Percentiles rank a stretch among this genome's conserved stretches.
These are phyloP conservation scores for Drosophila kohkoa DNA, from an alignment of 1,140 invertebrate genomes.

Conservation along the genomic window DNA sequence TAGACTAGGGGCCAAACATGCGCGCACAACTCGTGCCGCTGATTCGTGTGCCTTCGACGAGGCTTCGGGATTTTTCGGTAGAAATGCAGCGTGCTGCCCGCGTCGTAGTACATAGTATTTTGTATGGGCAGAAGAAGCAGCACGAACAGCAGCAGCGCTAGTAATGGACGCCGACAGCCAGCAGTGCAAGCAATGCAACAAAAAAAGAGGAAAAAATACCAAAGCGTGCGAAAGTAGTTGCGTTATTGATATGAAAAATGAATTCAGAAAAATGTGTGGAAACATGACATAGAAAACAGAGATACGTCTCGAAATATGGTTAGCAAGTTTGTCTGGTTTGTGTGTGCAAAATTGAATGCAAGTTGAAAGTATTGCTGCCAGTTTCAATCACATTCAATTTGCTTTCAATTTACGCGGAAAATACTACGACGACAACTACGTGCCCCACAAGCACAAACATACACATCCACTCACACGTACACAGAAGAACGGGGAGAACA, in stretches of 20 bases:
- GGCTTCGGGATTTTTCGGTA: slow-evolving; percentile 34
- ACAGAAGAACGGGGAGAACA: slow-evolving; percentile 35
- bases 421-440: slow-evolving; percentile 74
- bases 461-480: slow-evolving; percentile 18
- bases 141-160: slow-evolving; percentile 39
- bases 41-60: slow-evolving; percentile 46
- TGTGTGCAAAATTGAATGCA: slow-evolving; percentile 16
- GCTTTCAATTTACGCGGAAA: slow-evolving; percentile 80
- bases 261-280: slow-evolving; percentile 51
- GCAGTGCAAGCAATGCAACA: slow-evolving; percentile 52
- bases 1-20: slow-evolving; percentile 53
- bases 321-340: slow-evolving; percentile 36
- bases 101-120: slow-evolving; percentile 68
- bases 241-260: slow-evolving; percentile 58
- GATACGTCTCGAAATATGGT: slow-evolving; percentile 38
- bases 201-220: slow-evolving; percentile 42
- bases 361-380: slow-evolving; percentile 22
- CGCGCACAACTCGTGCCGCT: slow-evolving; percentile 69
- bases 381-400: slow-evolving; percentile 69
- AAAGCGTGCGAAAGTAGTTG: slow-evolving; percentile 70
- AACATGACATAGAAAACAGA: slow-evolving; percentile 57
- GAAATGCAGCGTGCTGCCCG: slow-evolving; percentile 56
- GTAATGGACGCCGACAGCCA: slow-evolving; percentile 61
- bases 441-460: slow-evolving; percentile 51
- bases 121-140: slow-evolving; percentile 60